A percentile compares a stretch with the other conserved stretches of the same genome.
Conservation (phyloP, 1,140 invertebrate genomes). For the Chionoecetes opilio region DNA sequence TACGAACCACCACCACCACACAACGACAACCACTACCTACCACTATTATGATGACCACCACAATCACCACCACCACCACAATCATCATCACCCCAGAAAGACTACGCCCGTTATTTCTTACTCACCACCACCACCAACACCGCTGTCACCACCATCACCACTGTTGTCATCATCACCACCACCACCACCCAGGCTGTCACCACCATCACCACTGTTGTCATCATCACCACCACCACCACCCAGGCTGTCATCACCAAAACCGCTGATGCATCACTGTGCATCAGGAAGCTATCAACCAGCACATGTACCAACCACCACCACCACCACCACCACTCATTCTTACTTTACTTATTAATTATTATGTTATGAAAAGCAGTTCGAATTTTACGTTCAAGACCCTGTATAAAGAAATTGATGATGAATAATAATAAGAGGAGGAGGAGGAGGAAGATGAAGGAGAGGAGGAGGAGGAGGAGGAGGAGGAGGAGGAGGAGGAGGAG, state of each 20-base stretch:
- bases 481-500: too few relatives aligned
- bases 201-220: constrained; percentile 11
- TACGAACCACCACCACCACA: too few relatives aligned
- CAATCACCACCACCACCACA: too few relatives aligned
- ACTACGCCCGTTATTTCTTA: too few relatives aligned
- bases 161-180: neutral
- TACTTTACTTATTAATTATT: too few relatives aligned
- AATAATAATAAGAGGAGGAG: too few relatives aligned
- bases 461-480: neutral
- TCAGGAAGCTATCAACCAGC: neutral
- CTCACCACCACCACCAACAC: neutral
- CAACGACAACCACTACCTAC: too few relatives aligned
- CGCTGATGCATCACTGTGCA: neutral
- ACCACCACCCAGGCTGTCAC: neutral
- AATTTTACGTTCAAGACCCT: too few relatives aligned
- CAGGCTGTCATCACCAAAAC: neutral
- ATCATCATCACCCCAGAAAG: constrained; percentile 31
- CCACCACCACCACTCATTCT: neutral
- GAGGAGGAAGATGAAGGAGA: neutral
- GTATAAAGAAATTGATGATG: too few relatives aligned
- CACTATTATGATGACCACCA: too few relatives aligned
- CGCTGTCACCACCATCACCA: neutral
- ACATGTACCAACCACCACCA: neutral
- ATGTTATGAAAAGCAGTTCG: too few relatives aligned
- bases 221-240: neutral